Evolutionary conservation across 2,113 vertebrate genomes (phyloP).

Genomic region (Otolemur garnettii): DNA sequence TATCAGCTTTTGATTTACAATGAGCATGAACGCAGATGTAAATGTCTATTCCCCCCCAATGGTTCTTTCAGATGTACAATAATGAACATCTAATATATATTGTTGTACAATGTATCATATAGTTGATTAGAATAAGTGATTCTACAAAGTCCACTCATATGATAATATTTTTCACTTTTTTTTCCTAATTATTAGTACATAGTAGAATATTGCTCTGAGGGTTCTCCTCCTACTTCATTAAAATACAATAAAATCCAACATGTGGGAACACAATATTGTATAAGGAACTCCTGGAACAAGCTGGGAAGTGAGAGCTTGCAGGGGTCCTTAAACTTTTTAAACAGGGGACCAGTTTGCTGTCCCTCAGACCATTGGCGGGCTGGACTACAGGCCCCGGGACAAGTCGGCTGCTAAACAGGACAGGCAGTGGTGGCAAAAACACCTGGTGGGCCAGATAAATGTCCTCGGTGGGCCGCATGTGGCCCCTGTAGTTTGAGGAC

Average conservation of each 20-base stretch:
- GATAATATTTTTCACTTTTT: neutral
- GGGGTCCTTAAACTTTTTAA: too few relatives aligned
- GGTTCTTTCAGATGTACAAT: neutral
- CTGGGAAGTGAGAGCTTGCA: neutral
- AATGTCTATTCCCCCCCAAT: neutral
- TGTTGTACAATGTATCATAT: neutral
- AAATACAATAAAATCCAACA: constrained; percentile 41
- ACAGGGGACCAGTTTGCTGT: too few relatives aligned
- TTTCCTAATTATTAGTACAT: neutral
- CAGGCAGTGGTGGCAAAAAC: too few relatives aligned
- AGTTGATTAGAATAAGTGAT: neutral
- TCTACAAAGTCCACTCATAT: neutral
- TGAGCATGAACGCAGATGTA: neutral
- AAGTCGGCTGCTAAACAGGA: too few relatives aligned
- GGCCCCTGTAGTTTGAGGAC: too few relatives aligned
- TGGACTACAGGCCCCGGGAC: too few relatives aligned
- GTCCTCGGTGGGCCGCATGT: too few relatives aligned
- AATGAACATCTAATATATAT: neutral
- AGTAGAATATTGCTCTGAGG: constrained; percentile 29
- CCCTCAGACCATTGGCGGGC: too few relatives aligned
- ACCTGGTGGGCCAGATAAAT: too few relatives aligned
- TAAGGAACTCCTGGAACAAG: neutral
- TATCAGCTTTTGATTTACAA: neutral
- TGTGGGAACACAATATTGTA: neutral
- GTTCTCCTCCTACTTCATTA: neutral